phyloP scores from a whole-genome alignment of 2,797 vertebrate genomes.

The Cossypha niveicapilla region DNA sequence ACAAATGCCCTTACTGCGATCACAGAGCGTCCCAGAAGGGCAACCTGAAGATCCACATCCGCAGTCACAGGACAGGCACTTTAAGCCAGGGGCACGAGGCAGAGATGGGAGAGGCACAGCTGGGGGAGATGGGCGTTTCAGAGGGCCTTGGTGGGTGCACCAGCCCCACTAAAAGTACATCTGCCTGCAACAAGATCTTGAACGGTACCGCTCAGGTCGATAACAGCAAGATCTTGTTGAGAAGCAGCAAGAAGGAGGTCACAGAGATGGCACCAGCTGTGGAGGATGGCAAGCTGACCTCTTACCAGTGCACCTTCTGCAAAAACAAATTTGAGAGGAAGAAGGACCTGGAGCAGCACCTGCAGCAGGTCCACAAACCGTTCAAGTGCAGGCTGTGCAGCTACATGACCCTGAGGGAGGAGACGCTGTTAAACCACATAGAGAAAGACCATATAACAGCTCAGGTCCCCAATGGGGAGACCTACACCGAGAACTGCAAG shows the following conservation, averaged over 20 bases:
- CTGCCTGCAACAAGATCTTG: slow-evolving; percentile 87
- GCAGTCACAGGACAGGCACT: slow-evolving; percentile 89
- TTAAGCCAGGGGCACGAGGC: slow-evolving; percentile 82
- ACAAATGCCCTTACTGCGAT: slow-evolving; percentile 95
- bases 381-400: slow-evolving; percentile 88
- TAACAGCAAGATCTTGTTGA: slow-evolving; percentile 80
- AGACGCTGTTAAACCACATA: slow-evolving; percentile 88
- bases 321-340: slow-evolving; percentile 78
- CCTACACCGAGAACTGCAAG: slow-evolving; percentile 70
- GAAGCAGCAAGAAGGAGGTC: slow-evolving; percentile 83
- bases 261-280: background rate
- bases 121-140: slow-evolving; percentile 79
- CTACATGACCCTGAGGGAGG: slow-evolving; percentile 84
- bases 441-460: slow-evolving; percentile 91
- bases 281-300: slow-evolving; percentile 40
- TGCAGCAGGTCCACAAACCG: slow-evolving; percentile 80
- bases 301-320: slow-evolving; percentile 77
- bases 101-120: slow-evolving; percentile 72
- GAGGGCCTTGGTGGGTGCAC: slow-evolving; percentile 87
- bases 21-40: slow-evolving; percentile 95
- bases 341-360: slow-evolving; percentile 77
- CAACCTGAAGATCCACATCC: slow-evolving; percentile 94
- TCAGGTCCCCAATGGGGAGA: slow-evolving; percentile 74
- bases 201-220: slow-evolving; percentile 71
- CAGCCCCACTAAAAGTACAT: slow-evolving; percentile 91